Evolutionary conservation across 2,113 vertebrate genomes (phyloP).

Genomic region (Pelecanoides urinatrix): DNA sequence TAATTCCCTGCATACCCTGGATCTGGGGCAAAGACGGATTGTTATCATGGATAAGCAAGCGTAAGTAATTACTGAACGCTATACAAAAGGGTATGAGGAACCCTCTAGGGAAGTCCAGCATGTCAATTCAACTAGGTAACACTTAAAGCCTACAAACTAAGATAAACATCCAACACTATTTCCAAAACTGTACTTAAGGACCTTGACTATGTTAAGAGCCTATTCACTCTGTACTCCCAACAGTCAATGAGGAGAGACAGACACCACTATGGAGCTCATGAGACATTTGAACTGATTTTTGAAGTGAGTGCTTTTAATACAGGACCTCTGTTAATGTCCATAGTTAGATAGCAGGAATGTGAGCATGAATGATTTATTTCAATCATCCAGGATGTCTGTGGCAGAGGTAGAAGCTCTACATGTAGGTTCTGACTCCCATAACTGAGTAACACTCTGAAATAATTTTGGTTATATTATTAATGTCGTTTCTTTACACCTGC

Average conservation of each 20-base stretch:
- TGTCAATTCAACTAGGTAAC: background rate
- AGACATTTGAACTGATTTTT: background rate
- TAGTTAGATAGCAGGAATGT: background rate
- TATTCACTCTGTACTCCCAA: background rate
- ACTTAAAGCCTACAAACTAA: background rate
- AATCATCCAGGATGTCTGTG: background rate
- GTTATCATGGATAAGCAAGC: background rate
- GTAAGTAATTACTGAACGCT: background rate
- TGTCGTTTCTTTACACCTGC: background rate
- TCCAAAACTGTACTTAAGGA: background rate
- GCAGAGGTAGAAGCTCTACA: background rate
- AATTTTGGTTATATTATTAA: background rate
- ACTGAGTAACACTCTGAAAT: background rate
- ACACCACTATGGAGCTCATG: background rate
- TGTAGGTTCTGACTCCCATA: background rate
- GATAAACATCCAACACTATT: background rate
- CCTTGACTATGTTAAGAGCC: background rate
- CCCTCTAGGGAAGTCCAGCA: background rate
- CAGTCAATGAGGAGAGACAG: background rate
- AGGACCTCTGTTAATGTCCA: background rate
- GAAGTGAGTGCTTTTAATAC: background rate
- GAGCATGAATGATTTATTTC: background rate
- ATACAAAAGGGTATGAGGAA: background rate
- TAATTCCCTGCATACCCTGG: background rate
- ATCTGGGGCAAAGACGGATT: background rate